Conservation (phyloP, 2,113 vertebrate genomes). For the Pluvialis apricaria region DNA sequence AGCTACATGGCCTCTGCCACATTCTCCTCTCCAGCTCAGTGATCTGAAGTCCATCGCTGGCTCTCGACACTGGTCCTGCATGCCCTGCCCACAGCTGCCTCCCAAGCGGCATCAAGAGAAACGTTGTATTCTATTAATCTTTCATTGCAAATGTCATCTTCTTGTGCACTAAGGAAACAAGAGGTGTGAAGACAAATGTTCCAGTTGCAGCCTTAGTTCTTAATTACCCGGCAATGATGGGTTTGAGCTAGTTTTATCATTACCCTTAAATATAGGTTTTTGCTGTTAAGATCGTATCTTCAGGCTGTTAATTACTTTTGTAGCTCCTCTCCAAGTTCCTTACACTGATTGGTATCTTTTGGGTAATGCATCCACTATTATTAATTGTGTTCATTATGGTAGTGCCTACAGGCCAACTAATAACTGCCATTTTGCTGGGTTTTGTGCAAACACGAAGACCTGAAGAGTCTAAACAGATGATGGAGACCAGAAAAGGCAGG, state of each 20-base stretch:
- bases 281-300: conserved; percentile 10
- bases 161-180: background rate
- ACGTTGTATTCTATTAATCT: background rate
- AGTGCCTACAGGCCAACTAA: background rate
- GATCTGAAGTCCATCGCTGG: background rate
- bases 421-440: background rate
- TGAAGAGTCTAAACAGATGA: background rate
- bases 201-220: background rate
- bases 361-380: background rate
- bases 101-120: fast-evolving
- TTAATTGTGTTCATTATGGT: background rate
- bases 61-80: fast-evolving
- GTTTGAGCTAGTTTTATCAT: background rate
- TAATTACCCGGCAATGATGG: background rate
- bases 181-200: background rate
- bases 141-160: background rate
- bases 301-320: background rate
- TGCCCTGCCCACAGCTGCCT: background rate
- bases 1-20: background rate
- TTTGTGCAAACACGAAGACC: conserved; percentile 7
- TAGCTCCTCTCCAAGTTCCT: background rate
- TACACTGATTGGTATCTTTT: background rate
- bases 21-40: fast-evolving
- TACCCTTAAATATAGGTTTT: background rate
- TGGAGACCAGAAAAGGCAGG: background rate